Evolutionary conservation across 2,797 vertebrate genomes (phyloP), one percentile per base, ranked within the genome.

Genomic region (Spatula clypeata): DNA sequence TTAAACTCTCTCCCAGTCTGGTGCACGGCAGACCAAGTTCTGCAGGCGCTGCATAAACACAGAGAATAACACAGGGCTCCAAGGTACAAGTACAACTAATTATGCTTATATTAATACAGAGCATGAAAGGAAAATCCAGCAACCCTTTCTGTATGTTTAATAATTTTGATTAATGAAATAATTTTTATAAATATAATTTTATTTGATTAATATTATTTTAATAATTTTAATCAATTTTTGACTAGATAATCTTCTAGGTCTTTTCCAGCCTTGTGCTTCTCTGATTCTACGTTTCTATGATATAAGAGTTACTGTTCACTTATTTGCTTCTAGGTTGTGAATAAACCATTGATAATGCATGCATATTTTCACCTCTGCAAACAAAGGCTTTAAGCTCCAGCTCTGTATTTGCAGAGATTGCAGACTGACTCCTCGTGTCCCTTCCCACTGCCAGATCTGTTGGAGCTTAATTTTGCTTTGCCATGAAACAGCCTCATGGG

Each of bases 381-480:
- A 11, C 9, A 51, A 26, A 19, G 26, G 20, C 26, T 44, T 49
- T 18, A 23, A 31, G 27, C 13, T 66, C 13, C 32, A 15, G 5
- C 16, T 74, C 45, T 24, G 16, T 44, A 3, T 47, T 32, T 54
- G 11, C 32, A 1, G 1, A 44, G 17, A 21, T 7, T 38, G 17
- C 45, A 54, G 60, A 27, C n/a, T 54, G 38, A n/a, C 24, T 67
- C 34, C 0, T 1, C 7, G 54, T 0, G 0, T 40, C 57, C 18
- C 6, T 70, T 70, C 13, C 67, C 2, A 0, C 20, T 54, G 9
- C 32, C 51, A 44, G 34, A 11, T 38, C 66, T 29, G 15, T 16
- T n/a, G 34, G 13, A 79, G 14, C 51, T 40, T 58, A 74, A 57
- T 40, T 55, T 55, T 0, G 1, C 13, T 29, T 14, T 61, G n/a